Conservation (phyloP, 1,140 invertebrate genomes). For the Drosophila subobscura region DNA sequence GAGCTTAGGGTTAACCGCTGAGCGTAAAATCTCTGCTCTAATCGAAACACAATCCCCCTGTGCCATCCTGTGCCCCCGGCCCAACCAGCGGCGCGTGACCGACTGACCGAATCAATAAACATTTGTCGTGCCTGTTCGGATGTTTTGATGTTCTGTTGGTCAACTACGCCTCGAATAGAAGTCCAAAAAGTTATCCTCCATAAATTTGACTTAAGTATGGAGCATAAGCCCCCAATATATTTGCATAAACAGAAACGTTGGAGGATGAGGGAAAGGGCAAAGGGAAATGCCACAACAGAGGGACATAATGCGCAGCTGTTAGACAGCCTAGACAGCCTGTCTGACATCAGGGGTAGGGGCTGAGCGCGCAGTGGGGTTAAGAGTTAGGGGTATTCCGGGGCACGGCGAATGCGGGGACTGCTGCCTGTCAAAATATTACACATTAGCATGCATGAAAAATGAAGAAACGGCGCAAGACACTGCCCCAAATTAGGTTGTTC, state of each 20-base stretch:
- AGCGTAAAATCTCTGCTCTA: too few species aligned
- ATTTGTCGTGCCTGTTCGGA: conserved; percentile 26
- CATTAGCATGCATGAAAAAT: conserved; percentile 78
- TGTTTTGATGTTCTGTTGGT: conserved; percentile 18
- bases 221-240: conserved; percentile 48
- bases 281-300: conserved; percentile 42
- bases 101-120: conserved; percentile 31
- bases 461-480: conserved; percentile 65
- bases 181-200: conserved; percentile 32
- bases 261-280: neutral
- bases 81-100: neutral
- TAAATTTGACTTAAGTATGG: conserved; percentile 43
- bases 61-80: conserved; percentile 1
- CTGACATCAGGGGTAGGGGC: conserved; percentile 8
- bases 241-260: conserved; percentile 42
- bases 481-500: conserved; percentile 64
- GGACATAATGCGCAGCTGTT: conserved; percentile 42
- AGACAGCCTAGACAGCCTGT: conserved; percentile 37
- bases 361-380: neutral
- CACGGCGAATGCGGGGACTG: neutral
- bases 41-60: too few species aligned
- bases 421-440: conserved; percentile 73
- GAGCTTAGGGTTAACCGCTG: too few species aligned
- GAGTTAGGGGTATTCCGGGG: too few species aligned
- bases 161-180: conserved; percentile 12